Evolutionary conservation across 2,113 vertebrate genomes (phyloP).

Genomic region (Xiphophorus maculatus): DNA sequence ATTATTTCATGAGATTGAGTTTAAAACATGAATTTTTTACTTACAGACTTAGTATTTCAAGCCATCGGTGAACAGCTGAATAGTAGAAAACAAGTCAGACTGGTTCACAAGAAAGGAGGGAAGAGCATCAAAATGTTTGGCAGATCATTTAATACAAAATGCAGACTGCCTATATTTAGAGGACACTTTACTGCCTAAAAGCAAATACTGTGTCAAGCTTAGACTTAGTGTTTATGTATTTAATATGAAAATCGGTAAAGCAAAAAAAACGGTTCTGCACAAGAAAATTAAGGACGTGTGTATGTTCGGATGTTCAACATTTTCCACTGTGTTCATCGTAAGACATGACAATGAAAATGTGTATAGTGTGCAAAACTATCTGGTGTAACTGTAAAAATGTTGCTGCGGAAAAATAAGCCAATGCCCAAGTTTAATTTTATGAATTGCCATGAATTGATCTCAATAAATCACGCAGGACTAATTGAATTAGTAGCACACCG

Average conservation of each 20-base stretch:
- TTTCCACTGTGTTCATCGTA: not conserved
- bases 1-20: not conserved
- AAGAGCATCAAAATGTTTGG: not conserved
- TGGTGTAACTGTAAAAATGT: constrained; percentile 1
- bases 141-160: not conserved
- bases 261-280: not conserved
- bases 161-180: not conserved
- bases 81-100: not conserved
- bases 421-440: constrained; percentile 5
- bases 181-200: not conserved
- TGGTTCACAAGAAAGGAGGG: too few relatives aligned
- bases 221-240: not conserved
- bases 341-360: not conserved
- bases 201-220: not conserved
- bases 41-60: too few relatives aligned
- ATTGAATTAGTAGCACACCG: constrained; percentile 18
- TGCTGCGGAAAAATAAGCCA: not conserved
- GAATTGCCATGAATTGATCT: constrained; percentile 13
- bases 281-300: not conserved
- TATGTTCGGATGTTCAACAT: not conserved
- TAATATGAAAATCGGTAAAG: not conserved
- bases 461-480: constrained; percentile 1
- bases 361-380: not conserved
- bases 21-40: too few relatives aligned
- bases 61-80: not conserved